phyloP scores from a whole-genome alignment of 1,140 invertebrate species.

The Stegodyphus mimosarum region DNA sequence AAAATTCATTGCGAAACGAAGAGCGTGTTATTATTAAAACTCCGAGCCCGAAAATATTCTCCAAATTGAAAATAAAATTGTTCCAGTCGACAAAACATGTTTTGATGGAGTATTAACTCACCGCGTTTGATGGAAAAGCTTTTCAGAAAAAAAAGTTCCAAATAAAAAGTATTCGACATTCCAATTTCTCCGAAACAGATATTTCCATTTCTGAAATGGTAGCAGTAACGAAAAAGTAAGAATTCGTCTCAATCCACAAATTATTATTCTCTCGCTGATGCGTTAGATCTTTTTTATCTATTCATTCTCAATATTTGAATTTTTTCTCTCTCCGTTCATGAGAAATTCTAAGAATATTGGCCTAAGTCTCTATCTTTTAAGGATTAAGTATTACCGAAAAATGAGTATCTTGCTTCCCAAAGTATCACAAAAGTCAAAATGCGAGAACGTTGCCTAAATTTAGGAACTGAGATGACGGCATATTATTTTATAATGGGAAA shows the following conservation, averaged over 20 bases:
- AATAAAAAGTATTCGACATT: constrained; percentile 31
- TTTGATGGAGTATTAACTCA: constrained; percentile 57
- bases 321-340: neutral
- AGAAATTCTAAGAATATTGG: no score
- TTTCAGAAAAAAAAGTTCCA: neutral
- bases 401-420: no score
- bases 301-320: constrained; percentile 38
- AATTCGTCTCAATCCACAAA: constrained; percentile 34
- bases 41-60: neutral
- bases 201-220: constrained; percentile 49
- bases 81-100: constrained; percentile 44
- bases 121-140: constrained; percentile 24
- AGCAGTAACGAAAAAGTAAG: neutral
- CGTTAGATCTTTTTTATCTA: constrained; percentile 36
- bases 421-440: no score
- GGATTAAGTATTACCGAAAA: no score
- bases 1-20: neutral
- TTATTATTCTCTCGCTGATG: constrained; percentile 38
- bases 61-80: constrained; percentile 42
- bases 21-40: constrained; percentile 47
- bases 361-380: no score
- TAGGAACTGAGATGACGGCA: no score
- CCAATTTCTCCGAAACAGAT: constrained; percentile 55
- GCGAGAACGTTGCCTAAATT: no score
- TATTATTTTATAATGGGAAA: no score